These are phyloP conservation scores for Synergus umbraculus DNA, from an alignment of 2,888 invertebrate species.

Conservation along the genomic window DNA sequence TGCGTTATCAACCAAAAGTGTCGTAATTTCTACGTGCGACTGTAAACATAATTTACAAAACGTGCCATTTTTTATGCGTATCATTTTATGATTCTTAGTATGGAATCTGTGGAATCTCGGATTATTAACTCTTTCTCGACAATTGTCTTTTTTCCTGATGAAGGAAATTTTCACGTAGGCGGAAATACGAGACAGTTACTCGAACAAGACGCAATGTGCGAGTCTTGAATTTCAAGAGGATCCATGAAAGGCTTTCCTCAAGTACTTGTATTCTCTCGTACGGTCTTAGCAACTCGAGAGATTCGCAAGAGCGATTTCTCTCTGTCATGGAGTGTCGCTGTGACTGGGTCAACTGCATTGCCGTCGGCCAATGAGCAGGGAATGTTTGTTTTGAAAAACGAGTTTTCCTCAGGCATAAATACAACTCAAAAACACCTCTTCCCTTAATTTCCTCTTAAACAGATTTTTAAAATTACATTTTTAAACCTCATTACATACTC, in stretches of 20 bases:
- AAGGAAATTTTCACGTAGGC: slow-evolving; percentile 42
- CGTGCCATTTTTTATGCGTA: background rate
- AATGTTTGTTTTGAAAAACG: slow-evolving; percentile 21
- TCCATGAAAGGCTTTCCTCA: slow-evolving; percentile 52
- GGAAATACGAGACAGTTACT: slow-evolving; percentile 46
- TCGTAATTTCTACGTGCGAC: background rate
- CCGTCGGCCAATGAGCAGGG: slow-evolving; percentile 44
- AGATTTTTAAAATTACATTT: too few species aligned
- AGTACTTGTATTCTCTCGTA: slow-evolving; percentile 53
- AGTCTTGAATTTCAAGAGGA: slow-evolving; percentile 51
- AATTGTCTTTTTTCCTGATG: background rate
- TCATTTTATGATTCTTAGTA: too few species aligned
- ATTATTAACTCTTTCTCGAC: background rate
- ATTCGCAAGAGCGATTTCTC: slow-evolving; percentile 62
- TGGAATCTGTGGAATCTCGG: background rate
- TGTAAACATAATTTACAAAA: background rate
- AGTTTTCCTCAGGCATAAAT: background rate
- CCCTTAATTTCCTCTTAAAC: background rate
- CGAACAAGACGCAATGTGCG: slow-evolving; percentile 49
- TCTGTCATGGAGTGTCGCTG: slow-evolving; percentile 57
- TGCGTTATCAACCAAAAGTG: slow-evolving; percentile 13
- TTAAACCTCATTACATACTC: too few species aligned
- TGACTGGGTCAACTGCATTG: slow-evolving; percentile 62
- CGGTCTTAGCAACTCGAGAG: slow-evolving; percentile 50
- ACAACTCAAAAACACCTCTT: background rate